These are phyloP conservation scores for Corvus moneduloides DNA, from an alignment of 2,113 vertebrate genomes.

Conservation along the genomic window DNA sequence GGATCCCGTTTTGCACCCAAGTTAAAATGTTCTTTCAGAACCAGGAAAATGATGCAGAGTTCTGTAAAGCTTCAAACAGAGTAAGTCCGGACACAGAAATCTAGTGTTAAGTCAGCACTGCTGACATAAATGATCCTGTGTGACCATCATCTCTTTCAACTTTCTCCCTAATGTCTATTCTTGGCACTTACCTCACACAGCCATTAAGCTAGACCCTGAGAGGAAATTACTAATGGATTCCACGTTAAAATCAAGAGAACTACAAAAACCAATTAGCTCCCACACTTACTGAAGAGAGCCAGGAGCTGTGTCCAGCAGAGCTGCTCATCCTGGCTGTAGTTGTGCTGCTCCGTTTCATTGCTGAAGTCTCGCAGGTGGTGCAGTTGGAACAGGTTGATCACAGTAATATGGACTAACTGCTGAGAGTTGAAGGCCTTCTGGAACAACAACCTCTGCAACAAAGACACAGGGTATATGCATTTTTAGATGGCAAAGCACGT, in stretches of 20 bases:
- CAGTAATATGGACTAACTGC: conserved; percentile 96
- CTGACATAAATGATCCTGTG: neutral
- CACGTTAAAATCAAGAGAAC: neutral
- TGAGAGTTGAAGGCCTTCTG: conserved; percentile 97
- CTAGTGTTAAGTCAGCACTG: neutral
- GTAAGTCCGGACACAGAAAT: neutral
- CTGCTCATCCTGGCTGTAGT: conserved; percentile 84
- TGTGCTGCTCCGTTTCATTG: conserved; percentile 82
- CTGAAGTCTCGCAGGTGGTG: conserved; percentile 94
- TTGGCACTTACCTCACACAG: neutral
- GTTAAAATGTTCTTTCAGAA: neutral
- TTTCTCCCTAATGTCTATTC: neutral
- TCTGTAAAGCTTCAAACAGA: neutral
- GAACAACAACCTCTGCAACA: conserved; percentile 87
- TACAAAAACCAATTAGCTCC: neutral
- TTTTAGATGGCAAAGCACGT: neutral
- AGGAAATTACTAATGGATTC: neutral
- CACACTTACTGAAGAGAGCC: conserved; percentile 90
- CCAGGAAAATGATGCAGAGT: neutral
- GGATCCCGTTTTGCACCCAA: neutral
- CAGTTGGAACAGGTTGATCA: conserved; percentile 97
- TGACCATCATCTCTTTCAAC: neutral
- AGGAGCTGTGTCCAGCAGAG: conserved; percentile 94
- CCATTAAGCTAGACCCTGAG: neutral
- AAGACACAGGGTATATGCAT: neutral